Conservation (phyloP, 2,888 invertebrate genomes). For the Agonopterix subpropinquella region DNA sequence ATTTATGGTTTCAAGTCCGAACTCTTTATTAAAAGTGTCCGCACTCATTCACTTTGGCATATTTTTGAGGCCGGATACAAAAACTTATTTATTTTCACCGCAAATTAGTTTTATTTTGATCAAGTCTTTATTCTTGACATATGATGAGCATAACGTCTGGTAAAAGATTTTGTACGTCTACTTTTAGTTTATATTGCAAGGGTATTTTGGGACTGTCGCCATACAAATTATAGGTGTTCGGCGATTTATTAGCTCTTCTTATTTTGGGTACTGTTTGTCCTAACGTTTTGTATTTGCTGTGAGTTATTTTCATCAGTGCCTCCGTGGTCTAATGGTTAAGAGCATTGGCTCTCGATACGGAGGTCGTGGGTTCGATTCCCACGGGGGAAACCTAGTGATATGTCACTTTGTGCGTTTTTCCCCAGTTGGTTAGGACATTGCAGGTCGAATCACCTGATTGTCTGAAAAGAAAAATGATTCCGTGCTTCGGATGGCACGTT, state of each 20-base stretch:
- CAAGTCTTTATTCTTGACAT: slow-evolving; percentile 28
- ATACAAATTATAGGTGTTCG: slow-evolving; percentile 24
- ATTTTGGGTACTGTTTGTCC: slow-evolving; percentile 1
- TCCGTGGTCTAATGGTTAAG: too few species aligned
- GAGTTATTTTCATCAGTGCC: neutral
- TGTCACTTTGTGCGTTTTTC: too few species aligned
- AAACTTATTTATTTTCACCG: slow-evolving; percentile 1
- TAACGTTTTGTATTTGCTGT: neutral
- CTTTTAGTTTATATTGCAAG: slow-evolving; percentile 24
- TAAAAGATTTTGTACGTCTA: slow-evolving; percentile 18
- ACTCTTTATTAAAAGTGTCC: slow-evolving; percentile 6
- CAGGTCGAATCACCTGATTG: too few species aligned
- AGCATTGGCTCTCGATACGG: too few species aligned
- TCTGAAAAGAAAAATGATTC: too few species aligned
- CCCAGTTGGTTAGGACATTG: too few species aligned
- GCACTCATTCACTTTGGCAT: slow-evolving; percentile 10
- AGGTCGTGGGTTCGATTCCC: too few species aligned
- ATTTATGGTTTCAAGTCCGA: neutral
- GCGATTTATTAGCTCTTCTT: slow-evolving; percentile 21
- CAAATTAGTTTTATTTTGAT: slow-evolving; percentile 8
- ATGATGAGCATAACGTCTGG: slow-evolving; percentile 21
- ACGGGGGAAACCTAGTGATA: too few species aligned
- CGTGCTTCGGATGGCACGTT: too few species aligned
- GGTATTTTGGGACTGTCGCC: slow-evolving; percentile 26
- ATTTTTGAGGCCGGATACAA: slow-evolving; percentile 13